Evolutionary conservation across 2,888 invertebrate genomes (phyloP), one percentile per base, ranked within the genome.

Genomic region (Boloria selene): DNA sequence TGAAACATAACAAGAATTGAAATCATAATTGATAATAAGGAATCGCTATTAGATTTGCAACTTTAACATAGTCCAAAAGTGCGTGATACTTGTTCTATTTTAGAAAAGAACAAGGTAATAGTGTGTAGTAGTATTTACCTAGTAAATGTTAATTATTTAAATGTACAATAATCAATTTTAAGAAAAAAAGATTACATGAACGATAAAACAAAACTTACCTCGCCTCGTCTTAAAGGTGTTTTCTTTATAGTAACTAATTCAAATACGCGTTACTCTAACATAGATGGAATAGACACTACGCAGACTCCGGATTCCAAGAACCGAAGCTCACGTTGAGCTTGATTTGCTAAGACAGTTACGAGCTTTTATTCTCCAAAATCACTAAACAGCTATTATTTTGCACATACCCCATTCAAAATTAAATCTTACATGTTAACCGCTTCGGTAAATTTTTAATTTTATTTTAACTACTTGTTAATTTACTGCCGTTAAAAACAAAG

Each of bases 251-350:
- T 53, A 63, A 68, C 72, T 68, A 60, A 64, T 64, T 54, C 54
- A 61, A 58, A 26, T 64, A 54, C 64, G 61, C 67, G 70, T 69
- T 69, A 70, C 63, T 72, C 54, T 18, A 59, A 61, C 65, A 67
- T 65, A 54, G 67, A 68, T 69, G 69, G 68, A 64, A 70, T 77
- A 80, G 80, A 85, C 77, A 77, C 67, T 77, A 70, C 69, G 72
- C 82, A 84, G 82, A 80, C 77, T 71, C 65, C 53, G 64, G 65
- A 64, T 79, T 77, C 77, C 64, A 65, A 73, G 82, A 80, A 82
- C 44, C 13, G n/a, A n/a, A 56, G 55, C 55, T 44, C 55, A 72
- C 70, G 65, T 70, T 72, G 72, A 68, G 70, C 68, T 74, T 77
- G 76, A 79, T 84, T 81, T 79, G 75, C 75, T 74, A 78, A 70